Conservation (phyloP, 1,140 invertebrate genomes). For the Diachasma alloeum region DNA sequence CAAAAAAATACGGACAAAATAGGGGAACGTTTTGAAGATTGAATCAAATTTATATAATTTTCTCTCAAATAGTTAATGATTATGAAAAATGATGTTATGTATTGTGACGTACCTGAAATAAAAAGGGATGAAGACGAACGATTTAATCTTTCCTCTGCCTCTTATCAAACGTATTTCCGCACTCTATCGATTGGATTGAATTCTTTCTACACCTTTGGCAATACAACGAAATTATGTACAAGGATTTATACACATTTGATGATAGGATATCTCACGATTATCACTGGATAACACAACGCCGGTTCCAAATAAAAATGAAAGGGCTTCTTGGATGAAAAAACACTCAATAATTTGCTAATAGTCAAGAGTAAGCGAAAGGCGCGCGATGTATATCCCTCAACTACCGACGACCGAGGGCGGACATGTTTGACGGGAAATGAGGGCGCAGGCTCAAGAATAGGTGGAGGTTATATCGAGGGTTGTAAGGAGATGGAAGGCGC, state of each 20-base stretch:
- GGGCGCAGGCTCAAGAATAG: slow-evolving; percentile 26
- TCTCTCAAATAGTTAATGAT: background rate
- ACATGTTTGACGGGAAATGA: slow-evolving; percentile 32
- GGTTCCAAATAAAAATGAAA: background rate
- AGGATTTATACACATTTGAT: background rate
- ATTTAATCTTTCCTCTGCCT: background rate
- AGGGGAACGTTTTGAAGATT: background rate
- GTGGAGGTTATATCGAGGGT: background rate
- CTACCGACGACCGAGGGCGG: slow-evolving; percentile 35
- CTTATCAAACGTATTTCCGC: background rate
- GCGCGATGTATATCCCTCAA: slow-evolving; percentile 36
- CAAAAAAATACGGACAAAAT: background rate
- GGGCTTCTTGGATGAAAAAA: background rate
- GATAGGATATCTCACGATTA: background rate
- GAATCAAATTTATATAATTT: background rate
- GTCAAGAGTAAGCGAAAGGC: slow-evolving; percentile 20
- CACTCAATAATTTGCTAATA: background rate
- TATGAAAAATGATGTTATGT: too few species aligned
- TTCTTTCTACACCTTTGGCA: background rate
- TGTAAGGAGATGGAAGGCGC: background rate
- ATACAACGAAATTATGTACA: background rate
- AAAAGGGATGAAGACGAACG: background rate
- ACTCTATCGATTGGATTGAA: slow-evolving; percentile 1
- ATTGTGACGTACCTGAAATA: background rate
- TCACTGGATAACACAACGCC: background rate